Percentiles rank a stretch among this genome's conserved stretches.
These are phyloP conservation scores for Dermolepida albohirtum DNA, from an alignment of 2,888 invertebrate species.

Conservation along the genomic window DNA sequence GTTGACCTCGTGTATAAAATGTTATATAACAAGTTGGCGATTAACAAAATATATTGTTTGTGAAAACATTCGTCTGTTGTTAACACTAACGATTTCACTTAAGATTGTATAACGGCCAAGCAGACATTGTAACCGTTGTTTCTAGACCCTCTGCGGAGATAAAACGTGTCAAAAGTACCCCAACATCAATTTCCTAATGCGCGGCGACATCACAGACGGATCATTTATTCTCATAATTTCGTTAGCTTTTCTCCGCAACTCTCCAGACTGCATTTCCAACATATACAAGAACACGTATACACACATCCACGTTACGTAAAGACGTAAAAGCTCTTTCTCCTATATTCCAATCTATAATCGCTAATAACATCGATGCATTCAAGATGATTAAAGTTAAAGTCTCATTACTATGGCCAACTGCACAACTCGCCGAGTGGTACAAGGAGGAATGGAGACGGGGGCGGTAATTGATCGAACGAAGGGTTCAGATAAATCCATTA, in stretches of 20 bases:
- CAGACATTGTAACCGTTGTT: too few relatives aligned
- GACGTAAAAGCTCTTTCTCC: too few relatives aligned
- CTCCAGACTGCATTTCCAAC: not conserved
- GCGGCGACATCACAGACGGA: slow-evolving; percentile 15
- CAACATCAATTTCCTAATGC: slow-evolving; percentile 28
- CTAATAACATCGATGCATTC: slow-evolving; percentile 13
- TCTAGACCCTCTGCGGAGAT: too few relatives aligned
- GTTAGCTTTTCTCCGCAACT: slow-evolving; percentile 14
- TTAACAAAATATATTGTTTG: too few relatives aligned
- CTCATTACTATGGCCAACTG: slow-evolving; percentile 39
- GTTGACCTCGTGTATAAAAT: too few relatives aligned
- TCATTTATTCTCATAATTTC: slow-evolving; percentile 34
- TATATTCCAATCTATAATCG: slow-evolving; percentile 31
- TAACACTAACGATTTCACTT: too few relatives aligned
- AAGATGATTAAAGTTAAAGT: slow-evolving; percentile 31
- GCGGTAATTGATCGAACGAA: slow-evolving; percentile 33
- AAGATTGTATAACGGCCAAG: too few relatives aligned
- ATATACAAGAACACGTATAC: not conserved
- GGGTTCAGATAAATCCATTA: slow-evolving; percentile 55
- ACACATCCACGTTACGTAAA: not conserved
- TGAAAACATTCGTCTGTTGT: too few relatives aligned
- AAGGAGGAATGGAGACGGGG: not conserved
- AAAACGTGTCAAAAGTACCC: slow-evolving; percentile 6
- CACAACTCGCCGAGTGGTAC: too few relatives aligned
- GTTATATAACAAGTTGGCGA: too few relatives aligned